Base-by-base conservation (phyloP, 2,113 vertebrate species). In the Aegotheles bennettii region DNA sequence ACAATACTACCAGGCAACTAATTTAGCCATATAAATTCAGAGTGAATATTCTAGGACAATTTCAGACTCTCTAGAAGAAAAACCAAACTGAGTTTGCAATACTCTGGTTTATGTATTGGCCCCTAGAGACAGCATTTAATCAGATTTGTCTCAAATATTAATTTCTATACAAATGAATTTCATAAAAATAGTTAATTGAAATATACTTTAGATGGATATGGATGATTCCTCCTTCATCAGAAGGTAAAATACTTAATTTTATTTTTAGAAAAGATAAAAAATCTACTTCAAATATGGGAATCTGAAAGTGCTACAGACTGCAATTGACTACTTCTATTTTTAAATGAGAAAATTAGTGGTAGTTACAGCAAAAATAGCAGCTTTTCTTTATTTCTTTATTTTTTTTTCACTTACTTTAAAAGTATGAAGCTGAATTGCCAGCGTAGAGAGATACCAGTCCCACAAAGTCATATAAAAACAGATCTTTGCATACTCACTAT, bases 161-260 rank as follows among this genome's bases (percentile, higher is more conserved):
- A 84, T 92, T 86, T 89, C 71, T 59, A n/a, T 43, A 89, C 8
- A 57, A 81, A 86, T 53, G 18, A 77, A 14, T 76, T 94, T 71
- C 69, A 94, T 61, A 74, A 89, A 94, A 87, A 57, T 64, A 74
- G 56, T 59, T 90, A 89, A 76, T 48, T 67, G 48, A 81, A 88
- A 93, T 74, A 75, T 36, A 47, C n/a, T 53, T 65, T 12, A 81
- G 42, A 43, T 13, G 9, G 16, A 64, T 70, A 92, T 28, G 13
- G 53, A 67, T 45, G 47, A 65, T 73, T 83, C 31, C 61, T 61
- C 38, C 24, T 64, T 35, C 20, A 70, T 24, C 33, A 65, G 43
- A 73, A 93, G 42, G 56, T 42, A n/a, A 68, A 88, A 54, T 35
- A 82, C 11, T 40, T 82, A 82, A 10, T 45, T 82, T 13, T 51